Conservation (phyloP, 2,888 invertebrate species). For the Eretmocerus hayati region DNA sequence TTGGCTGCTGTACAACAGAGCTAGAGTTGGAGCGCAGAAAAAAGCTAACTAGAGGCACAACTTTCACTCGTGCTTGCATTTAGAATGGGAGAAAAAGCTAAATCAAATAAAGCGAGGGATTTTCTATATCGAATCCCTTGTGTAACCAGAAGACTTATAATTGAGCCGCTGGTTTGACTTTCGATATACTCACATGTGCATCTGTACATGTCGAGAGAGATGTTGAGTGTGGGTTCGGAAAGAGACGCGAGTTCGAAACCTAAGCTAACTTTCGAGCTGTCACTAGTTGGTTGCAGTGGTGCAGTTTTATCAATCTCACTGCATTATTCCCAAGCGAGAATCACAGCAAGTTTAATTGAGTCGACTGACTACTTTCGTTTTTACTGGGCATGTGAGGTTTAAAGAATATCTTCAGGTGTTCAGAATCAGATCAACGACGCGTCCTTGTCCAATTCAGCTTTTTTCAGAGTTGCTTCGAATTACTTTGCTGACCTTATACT, state of each 20-base stretch:
- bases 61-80: slow-evolving; percentile 3
- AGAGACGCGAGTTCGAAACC: no score
- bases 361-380: slow-evolving; percentile 35
- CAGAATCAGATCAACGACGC: no score
- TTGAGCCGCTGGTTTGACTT: slow-evolving; percentile 3
- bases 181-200: background rate
- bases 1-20: no score
- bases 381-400: slow-evolving; percentile 21
- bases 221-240: no score
- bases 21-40: background rate
- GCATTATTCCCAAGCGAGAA: background rate
- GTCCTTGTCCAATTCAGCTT: no score
- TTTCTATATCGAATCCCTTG: slow-evolving; percentile 4
- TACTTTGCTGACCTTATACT: no score
- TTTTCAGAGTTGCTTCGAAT: no score
- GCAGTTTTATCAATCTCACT: background rate
- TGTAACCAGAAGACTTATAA: slow-evolving; percentile 1
- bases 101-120: background rate
- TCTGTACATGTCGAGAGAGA: no score
- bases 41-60: background rate
- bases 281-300: background rate
- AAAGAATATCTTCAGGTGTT: no score
- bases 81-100: slow-evolving; percentile 1
- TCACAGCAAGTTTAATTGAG: slow-evolving; percentile 18
- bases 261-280: slow-evolving; percentile 10